Base-by-base conservation (phyloP, 2,797 vertebrate species). In the Mormyrops attenuatus region DNA sequence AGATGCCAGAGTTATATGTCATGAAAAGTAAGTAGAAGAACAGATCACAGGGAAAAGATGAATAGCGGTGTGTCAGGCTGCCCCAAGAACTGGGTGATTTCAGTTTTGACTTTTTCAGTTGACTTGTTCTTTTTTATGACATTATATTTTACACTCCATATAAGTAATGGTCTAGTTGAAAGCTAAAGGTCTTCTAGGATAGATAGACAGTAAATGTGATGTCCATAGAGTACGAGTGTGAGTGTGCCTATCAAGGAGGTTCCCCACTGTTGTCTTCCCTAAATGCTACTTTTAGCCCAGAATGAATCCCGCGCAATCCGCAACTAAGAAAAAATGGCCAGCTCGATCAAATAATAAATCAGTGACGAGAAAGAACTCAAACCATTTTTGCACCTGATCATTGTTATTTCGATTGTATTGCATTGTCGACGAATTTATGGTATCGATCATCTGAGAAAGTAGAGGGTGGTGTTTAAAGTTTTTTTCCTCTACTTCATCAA, bases 1-100 rank as follows among this genome's bases (percentile, higher is more conserved):
- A 90, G 90, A 89, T 90, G 90, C 89, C 85, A 77, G 89, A 95
- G 93, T 94, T 95, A 94, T 95, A 89, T 90, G 93, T 91, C 93
- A 90, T 94, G 91, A 91, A 91, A 90, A 90, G 91, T 88, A 60
- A 90, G 91, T 88, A 60, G 90, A 90, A 69, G 88, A 89, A 91
- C 92, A 91, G 91, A 92, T 93, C 92, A 94, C 90, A 92, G 92
- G 88, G 87, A 88, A 90, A 92, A 93, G 93, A 94, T 92, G 90
- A 94, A 92, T 93, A 89, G 92, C 88, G 91, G 90, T 88, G 87
- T 89, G 91, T 89, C 89, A 86, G 89, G 91, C 91, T 90, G 85
- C 90, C 89, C 84, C 34, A 91, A 90, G 92, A 90, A 91, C 85
- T 89, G 90, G 90, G 90, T 90, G 85, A 91, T 92, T 87, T 57